A percentile compares a stretch with the other conserved stretches of the same genome.
These are phyloP conservation scores for Sylvietta virens DNA, from an alignment of 2,113 vertebrate species.

Conservation along the genomic window DNA sequence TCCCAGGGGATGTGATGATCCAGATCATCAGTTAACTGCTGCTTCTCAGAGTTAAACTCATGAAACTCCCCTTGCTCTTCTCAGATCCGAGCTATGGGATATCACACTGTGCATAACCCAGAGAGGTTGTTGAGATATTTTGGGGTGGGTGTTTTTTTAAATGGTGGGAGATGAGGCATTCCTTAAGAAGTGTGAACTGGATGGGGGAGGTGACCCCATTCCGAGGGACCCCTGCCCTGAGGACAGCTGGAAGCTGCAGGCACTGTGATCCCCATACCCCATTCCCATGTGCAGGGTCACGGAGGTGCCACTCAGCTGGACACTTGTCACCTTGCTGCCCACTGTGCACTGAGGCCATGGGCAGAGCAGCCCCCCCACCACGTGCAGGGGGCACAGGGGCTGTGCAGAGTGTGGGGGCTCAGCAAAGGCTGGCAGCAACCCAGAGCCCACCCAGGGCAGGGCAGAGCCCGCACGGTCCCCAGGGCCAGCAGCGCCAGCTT, in stretches of 20 bases:
- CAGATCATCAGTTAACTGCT: background rate
- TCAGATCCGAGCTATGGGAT: background rate
- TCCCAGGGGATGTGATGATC: background rate
- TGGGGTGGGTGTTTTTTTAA: fast-evolving
- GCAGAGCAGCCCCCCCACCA: background rate
- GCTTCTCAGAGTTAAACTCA: background rate
- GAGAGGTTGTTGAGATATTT: background rate
- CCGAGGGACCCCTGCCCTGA: background rate
- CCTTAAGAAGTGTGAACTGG: background rate
- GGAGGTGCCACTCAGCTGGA: background rate
- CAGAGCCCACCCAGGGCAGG: background rate
- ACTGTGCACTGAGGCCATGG: background rate
- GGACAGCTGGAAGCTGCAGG: background rate
- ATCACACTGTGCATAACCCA: background rate
- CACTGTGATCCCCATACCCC: background rate
- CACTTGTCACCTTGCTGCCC: background rate
- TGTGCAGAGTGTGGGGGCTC: background rate
- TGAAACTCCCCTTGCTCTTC: background rate
- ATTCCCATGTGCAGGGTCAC: fast-evolving
- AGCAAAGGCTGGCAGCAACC: background rate
- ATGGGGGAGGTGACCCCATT: background rate
- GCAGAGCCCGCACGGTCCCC: background rate
- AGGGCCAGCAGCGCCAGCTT: background rate
- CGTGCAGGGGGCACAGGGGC: background rate
- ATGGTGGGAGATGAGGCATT: background rate